These are phyloP conservation scores for Sturmia bella DNA, from an alignment of 2,888 invertebrate species.

Conservation along the genomic window DNA sequence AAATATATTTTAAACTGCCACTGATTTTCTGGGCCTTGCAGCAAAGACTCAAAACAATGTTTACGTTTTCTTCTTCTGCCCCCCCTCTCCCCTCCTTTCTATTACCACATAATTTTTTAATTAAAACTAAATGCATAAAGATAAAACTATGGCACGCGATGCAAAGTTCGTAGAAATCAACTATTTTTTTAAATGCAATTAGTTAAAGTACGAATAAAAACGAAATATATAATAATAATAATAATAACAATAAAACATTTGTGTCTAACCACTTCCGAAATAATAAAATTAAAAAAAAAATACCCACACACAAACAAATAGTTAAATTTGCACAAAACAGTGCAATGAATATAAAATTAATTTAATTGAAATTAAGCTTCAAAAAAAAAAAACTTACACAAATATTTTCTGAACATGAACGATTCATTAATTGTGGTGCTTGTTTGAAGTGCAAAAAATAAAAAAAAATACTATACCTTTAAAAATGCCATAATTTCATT, in stretches of 20 bases:
- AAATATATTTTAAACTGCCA: too few relatives aligned
- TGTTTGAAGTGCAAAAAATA: conserved; percentile 25
- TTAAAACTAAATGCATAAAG: conserved; percentile 1
- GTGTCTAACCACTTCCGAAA: conserved; percentile 44
- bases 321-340: conserved; percentile 32
- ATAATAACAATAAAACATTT: neutral
- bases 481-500: conserved; percentile 36
- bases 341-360: conserved; percentile 36
- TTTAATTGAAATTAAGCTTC: conserved; percentile 25
- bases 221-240: neutral
- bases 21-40: too few relatives aligned
- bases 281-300: conserved; percentile 7
- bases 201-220: conserved; percentile 30
- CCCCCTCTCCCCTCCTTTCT: neutral
- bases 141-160: conserved; percentile 51
- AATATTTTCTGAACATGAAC: conserved; percentile 49
- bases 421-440: conserved; percentile 18
- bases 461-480: neutral
- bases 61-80: neutral
- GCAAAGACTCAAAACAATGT: too few relatives aligned
- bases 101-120: neutral
- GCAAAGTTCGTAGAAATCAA: conserved; percentile 29
- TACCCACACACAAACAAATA: conserved; percentile 1
- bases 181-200: conserved; percentile 48
- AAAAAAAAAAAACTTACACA: neutral